Percentiles rank a stretch among this genome's conserved stretches.
phyloP scores from a whole-genome alignment of 2,888 invertebrate genomes.

The Microctonus brassicae region DNA sequence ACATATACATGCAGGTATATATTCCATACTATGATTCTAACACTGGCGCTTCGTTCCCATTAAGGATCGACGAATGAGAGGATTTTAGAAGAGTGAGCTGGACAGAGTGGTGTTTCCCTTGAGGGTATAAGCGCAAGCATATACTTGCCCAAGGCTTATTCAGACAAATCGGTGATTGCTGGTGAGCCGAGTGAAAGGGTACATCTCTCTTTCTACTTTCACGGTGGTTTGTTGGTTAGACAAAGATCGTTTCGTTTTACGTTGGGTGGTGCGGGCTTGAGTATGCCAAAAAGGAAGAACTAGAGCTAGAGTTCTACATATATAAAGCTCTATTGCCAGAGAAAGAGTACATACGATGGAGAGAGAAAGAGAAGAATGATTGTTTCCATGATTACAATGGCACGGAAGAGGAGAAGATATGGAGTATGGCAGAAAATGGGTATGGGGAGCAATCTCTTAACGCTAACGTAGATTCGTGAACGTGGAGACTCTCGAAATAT shows the following conservation, averaged over 20 bases:
- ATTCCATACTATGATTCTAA: constrained; percentile 37
- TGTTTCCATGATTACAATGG: constrained; percentile 69
- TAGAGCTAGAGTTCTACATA: background rate
- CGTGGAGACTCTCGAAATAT: constrained; percentile 64
- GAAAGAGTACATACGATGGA: constrained; percentile 38
- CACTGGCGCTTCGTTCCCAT: constrained; percentile 50
- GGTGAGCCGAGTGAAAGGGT: constrained; percentile 64
- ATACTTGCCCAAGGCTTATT: constrained; percentile 68
- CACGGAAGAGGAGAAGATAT: constrained; percentile 47
- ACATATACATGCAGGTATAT: background rate
- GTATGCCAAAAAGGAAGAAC: constrained; percentile 9
- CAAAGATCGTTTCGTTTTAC: constrained; percentile 32
- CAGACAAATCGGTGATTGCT: constrained; percentile 69
- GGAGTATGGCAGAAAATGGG: constrained; percentile 25
- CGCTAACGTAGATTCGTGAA: constrained; percentile 66
- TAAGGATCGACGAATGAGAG: constrained; percentile 61
- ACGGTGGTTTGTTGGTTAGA: constrained; percentile 40
- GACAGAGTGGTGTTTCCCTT: constrained; percentile 43
- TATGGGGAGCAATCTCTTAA: constrained; percentile 64
- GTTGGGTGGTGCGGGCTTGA: background rate
- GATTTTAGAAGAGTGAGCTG: constrained; percentile 24
- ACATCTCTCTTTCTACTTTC: constrained; percentile 38
- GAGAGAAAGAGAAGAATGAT: constrained; percentile 63
- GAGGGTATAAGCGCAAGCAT: constrained; percentile 62
- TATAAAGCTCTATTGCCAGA: constrained; percentile 1